Evolutionary conservation across 2,888 invertebrate genomes (phyloP), one percentile per base, ranked within the genome.

Genomic region (Eupeodes latifasciatus): DNA sequence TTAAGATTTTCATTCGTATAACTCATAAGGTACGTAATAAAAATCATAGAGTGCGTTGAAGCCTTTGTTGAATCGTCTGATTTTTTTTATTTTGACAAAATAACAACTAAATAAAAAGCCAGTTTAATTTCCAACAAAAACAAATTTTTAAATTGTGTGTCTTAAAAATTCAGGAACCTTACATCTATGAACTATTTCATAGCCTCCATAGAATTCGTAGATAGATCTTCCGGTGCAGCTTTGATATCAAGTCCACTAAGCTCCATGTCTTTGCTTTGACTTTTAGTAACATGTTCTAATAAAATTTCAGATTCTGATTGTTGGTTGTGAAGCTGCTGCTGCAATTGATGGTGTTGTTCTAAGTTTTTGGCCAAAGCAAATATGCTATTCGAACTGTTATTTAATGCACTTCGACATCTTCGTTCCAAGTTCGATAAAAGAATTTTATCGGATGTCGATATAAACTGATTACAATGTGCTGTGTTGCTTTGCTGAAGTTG

Each of bases 341-440:
- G 86, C 9, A 83, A 16, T 49, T 87, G 84, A 84, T 87, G 84
- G 7, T 87, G 84, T 49, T 87, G 87, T 44, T 87, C 84, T 12
- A 87, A 40, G 34, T 84, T 84, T 57, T 87, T 87, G 10, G 87
- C 87, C n/a, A 84, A 53, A 5, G 87, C 80, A 66, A 87, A 47
- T 10, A 87, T 81, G 57, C 84, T 87, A 16, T 72, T 87, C 1
- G 87, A 87, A 36, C 80, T 87, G 11, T 57, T 84, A 16, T 49
- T 84, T 27, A 87, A 80, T 11, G 83, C 88, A 47, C 83, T 88
- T 44, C 88, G 87, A 67, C 89, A 90, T 19, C 83, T 78, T 7
- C 80, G 77, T 71, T 90, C 89, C 4, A 89, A 53, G 53, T 85
- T 85, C 11, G 85, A 75, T 11, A 90, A 11, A 9, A 88, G 71